Evolutionary conservation across 2,113 vertebrate genomes (phyloP), one percentile per base, ranked within the genome.

Genomic region (Corythornis madagascariensis): DNA sequence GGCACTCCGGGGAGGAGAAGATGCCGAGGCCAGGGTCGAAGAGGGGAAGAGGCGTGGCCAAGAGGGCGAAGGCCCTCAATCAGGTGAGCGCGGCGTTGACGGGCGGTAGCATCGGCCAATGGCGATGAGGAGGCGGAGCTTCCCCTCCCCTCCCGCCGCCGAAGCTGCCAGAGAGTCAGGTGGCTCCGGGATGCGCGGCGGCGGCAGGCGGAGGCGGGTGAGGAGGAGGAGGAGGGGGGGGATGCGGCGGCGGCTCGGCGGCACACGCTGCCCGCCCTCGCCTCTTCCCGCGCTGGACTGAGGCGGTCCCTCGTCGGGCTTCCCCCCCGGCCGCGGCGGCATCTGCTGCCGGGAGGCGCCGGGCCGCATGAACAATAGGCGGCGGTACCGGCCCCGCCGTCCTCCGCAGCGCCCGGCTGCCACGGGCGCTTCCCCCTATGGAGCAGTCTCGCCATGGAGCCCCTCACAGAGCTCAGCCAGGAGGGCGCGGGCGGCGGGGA

Each of bases 391-490:
- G 91, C 92, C 71, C 89, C 79, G 88, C 79, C 91, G 90, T 65
- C 69, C 95, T 93, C 95, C 90, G 94, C 94, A 93, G 96, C 83
- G 93, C 96, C 94, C 96, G 92, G 94, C 95, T 80, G 97, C 96
- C 88, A 89, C 96, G 96, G 91, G 80, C 83, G 76, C 75, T 85
- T 88, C 93, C 89, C 96, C 97, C 96, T 97, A 98, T 98, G 98
- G 98, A 97, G 97, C 97, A 97, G 91, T 96, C 94, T 95, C 94
- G 97, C 96, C 94, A 98, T 98, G 98, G 98, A 98, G 97, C 96
- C 97, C 87, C 92, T 97, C 94, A 96, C 96, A 93, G 97, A 97
- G 94, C 96, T 97, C 96, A 96, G 97, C 96, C 97, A 96, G 96
- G 96, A 97, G 94, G 96, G 96, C 84, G 97, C 97, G 73, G 95